Evolutionary conservation across 2,113 vertebrate genomes (phyloP).

Genomic region (Heterotis niloticus): DNA sequence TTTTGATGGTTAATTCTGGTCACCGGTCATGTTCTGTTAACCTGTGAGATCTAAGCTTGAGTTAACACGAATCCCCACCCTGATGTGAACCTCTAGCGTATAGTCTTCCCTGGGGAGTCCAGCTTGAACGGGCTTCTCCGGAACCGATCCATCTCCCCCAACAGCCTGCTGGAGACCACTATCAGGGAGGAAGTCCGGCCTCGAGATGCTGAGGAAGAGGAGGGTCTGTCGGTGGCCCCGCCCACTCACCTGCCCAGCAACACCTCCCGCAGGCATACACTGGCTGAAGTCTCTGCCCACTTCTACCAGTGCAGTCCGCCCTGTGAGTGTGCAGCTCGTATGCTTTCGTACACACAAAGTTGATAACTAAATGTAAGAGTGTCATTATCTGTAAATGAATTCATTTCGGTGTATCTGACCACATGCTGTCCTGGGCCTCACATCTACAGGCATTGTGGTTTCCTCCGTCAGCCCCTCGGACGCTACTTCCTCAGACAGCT

Average conservation of each 20-base stretch:
- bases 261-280: slow-evolving; percentile 81
- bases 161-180: slow-evolving; percentile 79
- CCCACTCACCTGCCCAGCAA: slow-evolving; percentile 62
- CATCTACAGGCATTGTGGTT: slow-evolving; percentile 73
- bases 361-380: neutral
- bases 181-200: slow-evolving; percentile 81
- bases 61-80: slow-evolving; percentile 14
- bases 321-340: slow-evolving; percentile 65
- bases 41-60: neutral
- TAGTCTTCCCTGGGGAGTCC: slow-evolving; percentile 78
- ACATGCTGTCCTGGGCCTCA: neutral
- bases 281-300: slow-evolving; percentile 82
- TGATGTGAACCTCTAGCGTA: slow-evolving; percentile 59
- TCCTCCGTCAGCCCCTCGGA: slow-evolving; percentile 75
- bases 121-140: slow-evolving; percentile 71
- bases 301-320: slow-evolving; percentile 78
- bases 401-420: neutral
- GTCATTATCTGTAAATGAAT: neutral
- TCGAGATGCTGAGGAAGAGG: slow-evolving; percentile 74
- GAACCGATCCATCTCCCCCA: slow-evolving; percentile 79
- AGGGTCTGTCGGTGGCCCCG: slow-evolving; percentile 58
- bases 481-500: slow-evolving; percentile 85
- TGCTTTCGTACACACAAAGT: neutral
- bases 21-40: neutral
- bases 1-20: neutral